Evolutionary conservation across 2,113 vertebrate genomes (phyloP).

Genomic region (Aptenodytes forsteri): DNA sequence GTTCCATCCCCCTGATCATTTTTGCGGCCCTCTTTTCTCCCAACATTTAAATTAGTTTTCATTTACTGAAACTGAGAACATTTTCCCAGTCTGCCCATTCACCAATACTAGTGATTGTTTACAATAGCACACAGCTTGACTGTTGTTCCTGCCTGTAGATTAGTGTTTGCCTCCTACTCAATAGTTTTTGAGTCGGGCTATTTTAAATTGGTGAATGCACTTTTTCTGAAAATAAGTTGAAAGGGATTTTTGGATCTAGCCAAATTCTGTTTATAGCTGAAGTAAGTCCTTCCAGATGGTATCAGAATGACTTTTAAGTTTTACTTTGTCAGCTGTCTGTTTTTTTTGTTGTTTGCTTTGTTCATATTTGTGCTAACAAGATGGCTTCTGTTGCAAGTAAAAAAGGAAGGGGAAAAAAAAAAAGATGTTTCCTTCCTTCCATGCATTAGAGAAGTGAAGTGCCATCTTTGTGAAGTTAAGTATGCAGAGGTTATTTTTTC

Average conservation of each 20-base stretch:
- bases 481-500: fast-evolving
- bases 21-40: not conserved
- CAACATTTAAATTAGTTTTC: not conserved
- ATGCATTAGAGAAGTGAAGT: not conserved
- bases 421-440: not conserved
- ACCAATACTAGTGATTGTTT: not conserved
- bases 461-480: not conserved
- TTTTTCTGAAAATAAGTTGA: not conserved
- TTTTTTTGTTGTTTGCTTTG: not conserved
- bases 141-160: not conserved
- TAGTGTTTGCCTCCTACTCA: not conserved
- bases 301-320: not conserved
- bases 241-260: not conserved
- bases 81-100: not conserved
- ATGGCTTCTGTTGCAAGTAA: not conserved
- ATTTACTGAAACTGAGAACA: not conserved
- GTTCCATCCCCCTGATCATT: too few relatives aligned
- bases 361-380: not conserved
- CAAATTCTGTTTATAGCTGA: not conserved
- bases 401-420: not conserved
- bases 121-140: not conserved
- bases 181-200: not conserved
- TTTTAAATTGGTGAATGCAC: not conserved
- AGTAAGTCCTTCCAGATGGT: conserved; percentile 11
- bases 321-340: not conserved